These are phyloP conservation scores for Heliconius ismenius DNA, from an alignment of 2,888 invertebrate species.

Conservation along the genomic window DNA sequence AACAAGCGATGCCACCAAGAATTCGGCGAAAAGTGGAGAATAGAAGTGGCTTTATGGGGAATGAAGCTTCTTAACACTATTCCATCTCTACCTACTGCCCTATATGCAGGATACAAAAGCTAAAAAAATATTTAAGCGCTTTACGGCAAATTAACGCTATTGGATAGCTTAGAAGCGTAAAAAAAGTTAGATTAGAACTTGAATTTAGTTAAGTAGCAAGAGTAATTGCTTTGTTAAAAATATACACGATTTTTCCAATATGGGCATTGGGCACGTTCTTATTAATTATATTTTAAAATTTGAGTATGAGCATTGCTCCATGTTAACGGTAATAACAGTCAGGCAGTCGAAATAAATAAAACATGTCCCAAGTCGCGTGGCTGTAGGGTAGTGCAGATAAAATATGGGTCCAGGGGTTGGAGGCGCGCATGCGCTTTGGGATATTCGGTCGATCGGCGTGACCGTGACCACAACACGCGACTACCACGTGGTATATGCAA, in stretches of 20 bases:
- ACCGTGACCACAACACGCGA: conserved; percentile 63
- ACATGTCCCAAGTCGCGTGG: conserved; percentile 11
- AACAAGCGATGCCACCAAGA: too few relatives aligned
- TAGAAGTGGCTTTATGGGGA: too few relatives aligned
- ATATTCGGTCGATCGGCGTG: conserved; percentile 65
- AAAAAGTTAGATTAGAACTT: too few relatives aligned
- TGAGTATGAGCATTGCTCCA: neutral
- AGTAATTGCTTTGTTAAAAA: neutral
- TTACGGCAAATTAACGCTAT: too few relatives aligned
- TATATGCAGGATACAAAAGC: too few relatives aligned
- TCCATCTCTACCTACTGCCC: too few relatives aligned
- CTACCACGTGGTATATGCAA: conserved; percentile 64
- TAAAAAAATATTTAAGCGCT: too few relatives aligned
- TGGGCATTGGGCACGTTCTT: neutral
- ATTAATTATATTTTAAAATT: neutral
- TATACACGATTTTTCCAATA: neutral
- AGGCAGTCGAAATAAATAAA: conserved; percentile 14
- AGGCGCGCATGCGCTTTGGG: conserved; percentile 66
- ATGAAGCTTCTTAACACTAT: too few relatives aligned
- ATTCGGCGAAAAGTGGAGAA: too few relatives aligned
- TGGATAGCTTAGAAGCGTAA: too few relatives aligned
- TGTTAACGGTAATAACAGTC: neutral
- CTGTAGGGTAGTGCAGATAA: conserved; percentile 41
- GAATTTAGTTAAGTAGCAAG: neutral
- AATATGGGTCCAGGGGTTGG: conserved; percentile 38